Evolutionary conservation across 2,113 vertebrate species (phyloP), one percentile per base, ranked within the genome.

Genomic region (Campylomormyrus numenius): DNA sequence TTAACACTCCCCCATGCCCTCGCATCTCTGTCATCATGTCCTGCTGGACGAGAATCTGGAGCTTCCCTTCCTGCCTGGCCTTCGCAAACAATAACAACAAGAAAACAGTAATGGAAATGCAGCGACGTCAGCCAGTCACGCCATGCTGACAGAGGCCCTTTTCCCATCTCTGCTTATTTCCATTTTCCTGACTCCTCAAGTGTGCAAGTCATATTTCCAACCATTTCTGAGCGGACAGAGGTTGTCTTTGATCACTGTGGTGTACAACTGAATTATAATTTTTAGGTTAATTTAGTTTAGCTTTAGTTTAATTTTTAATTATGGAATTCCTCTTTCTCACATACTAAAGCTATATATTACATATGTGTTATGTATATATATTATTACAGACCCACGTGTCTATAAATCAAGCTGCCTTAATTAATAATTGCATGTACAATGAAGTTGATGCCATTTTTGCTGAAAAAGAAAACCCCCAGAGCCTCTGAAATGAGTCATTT

Each of bases 61-160:
- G 87, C 39, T 88, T 53, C 49, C 88, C 52, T 89, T 85, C 89
- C 89, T 56, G 77, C 52, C 80, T 53, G 31, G 66, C 49, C 49
- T 53, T 39, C 39, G 8, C 80, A 85, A n/a, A 85, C 88, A 89
- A 56, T 83, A 52, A 89, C 89, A 62, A 85, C 89, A 89, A 56
- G 77, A 58, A 85, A 84, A 89, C 39, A 46, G 77, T 6, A 13
- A 11, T 46, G 52, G 50, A 31, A 46, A 42, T 77, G 52, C 13
- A 1, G 74, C 35, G 31, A 45, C 56, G 24, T 42, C 3, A 58
- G 53, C 21, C 77, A 85, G 52, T 89, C 77, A 85, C 50, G 77
- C 50, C 13, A 56, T n/a, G 50, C 39, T 48, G 39, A 21, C 21
- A 45, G 3, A 49, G 35, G 50, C 3, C 58, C 52, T 24, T 24